A percentile compares a stretch with the other conserved stretches of the same genome.
Conservation (phyloP, 2,113 vertebrate species). For the Dermatemys mawii region DNA sequence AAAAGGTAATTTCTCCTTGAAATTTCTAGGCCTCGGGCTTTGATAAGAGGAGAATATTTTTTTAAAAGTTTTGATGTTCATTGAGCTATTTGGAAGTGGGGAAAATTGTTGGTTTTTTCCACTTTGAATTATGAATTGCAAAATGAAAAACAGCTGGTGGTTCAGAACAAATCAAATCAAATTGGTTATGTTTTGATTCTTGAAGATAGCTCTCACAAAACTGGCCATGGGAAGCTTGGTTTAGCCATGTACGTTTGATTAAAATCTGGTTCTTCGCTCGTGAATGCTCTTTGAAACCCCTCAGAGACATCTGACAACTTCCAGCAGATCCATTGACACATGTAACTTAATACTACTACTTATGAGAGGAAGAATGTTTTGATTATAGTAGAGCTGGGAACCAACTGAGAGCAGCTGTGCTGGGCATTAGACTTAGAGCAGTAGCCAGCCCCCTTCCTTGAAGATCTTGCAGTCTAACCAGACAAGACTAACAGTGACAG, state of each 20-base stretch:
- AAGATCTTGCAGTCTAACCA: not conserved
- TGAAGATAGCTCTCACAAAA: not conserved
- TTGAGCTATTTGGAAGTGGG: too few species aligned
- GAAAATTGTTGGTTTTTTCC: not conserved
- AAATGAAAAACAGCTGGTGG: not conserved
- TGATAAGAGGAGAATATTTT: not conserved
- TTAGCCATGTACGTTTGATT: not conserved
- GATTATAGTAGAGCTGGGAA: not conserved
- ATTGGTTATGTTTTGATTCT: not conserved
- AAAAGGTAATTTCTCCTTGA: rapidly evolving
- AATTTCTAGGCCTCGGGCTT: rapidly evolving
- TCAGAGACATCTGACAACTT: not conserved
- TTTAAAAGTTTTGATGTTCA: not conserved
- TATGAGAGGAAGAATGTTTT: not conserved
- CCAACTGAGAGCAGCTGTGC: not conserved
- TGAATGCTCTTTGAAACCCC: not conserved
- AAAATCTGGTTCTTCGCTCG: not conserved
- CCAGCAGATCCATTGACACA: not conserved
- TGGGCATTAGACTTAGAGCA: not conserved
- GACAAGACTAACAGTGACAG: not conserved
- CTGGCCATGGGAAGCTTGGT: rapidly evolving
- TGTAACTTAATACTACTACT: not conserved
- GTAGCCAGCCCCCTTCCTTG: not conserved
- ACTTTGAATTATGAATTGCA: not conserved
- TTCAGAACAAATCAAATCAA: not conserved